Evolutionary conservation across 1,140 invertebrate genomes (phyloP).

Genomic region (Leptoteleia sp.): DNA sequence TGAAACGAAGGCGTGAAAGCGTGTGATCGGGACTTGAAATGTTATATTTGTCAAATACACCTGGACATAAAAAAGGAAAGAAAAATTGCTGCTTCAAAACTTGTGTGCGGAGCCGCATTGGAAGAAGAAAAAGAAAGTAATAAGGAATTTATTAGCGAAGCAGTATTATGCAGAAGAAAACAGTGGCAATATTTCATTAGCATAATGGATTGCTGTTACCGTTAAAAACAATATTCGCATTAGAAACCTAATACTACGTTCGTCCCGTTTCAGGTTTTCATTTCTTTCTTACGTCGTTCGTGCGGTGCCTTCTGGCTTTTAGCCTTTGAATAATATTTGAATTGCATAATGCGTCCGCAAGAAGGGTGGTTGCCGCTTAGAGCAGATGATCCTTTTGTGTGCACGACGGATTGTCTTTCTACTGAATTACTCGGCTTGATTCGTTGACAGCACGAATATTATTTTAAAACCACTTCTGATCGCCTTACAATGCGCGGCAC

Average conservation of each 20-base stretch:
- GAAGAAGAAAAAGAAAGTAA: constrained; percentile 6
- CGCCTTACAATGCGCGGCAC: not conserved
- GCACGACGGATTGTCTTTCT: constrained; percentile 73
- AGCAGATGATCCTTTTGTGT: constrained; percentile 77
- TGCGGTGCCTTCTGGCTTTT: constrained; percentile 75
- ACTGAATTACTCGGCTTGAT: constrained; percentile 35
- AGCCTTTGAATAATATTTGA: constrained; percentile 82
- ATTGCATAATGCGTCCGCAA: constrained; percentile 79
- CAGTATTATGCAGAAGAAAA: constrained; percentile 7
- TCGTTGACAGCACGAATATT: constrained; percentile 55
- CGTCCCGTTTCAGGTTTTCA: constrained; percentile 58
- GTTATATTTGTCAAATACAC: constrained; percentile 77
- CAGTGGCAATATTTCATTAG: constrained; percentile 40
- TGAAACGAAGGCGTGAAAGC: constrained; percentile 63
- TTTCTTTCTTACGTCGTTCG: constrained; percentile 73
- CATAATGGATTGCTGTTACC: constrained; percentile 44
- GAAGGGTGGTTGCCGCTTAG: constrained; percentile 62
- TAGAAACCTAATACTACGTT: constrained; percentile 72
- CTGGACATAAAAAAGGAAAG: constrained; percentile 71
- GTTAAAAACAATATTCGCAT: constrained; percentile 53
- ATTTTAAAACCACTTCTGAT: constrained; percentile 39
- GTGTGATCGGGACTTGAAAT: constrained; percentile 74
- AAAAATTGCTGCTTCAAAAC: constrained; percentile 13
- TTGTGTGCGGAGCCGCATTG: not conserved
- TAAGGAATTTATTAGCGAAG: constrained; percentile 14